Evolutionary conservation across 2,113 vertebrate genomes (phyloP).

Genomic region (Notechis scutatus): DNA sequence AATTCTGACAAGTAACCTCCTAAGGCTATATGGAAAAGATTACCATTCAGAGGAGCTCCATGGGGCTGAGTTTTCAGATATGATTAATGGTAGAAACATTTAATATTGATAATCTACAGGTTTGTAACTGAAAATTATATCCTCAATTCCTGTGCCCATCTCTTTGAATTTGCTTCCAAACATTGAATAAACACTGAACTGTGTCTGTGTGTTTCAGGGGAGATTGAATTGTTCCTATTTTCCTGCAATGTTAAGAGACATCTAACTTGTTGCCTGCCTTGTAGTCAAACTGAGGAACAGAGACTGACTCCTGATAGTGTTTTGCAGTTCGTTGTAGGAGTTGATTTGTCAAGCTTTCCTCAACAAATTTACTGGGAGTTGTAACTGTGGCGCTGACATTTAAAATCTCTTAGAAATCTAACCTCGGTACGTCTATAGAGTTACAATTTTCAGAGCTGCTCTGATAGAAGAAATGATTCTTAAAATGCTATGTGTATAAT

Average conservation of each 20-base stretch:
- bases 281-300: not conserved
- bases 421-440: not conserved
- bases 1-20: not conserved
- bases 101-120: not conserved
- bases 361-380: not conserved
- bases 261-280: not conserved
- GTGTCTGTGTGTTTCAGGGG: not conserved
- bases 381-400: not conserved
- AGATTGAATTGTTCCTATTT: not conserved
- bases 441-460: not conserved
- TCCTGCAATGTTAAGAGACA: not conserved
- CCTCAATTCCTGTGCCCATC: not conserved
- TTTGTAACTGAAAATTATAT: not conserved
- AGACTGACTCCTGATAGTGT: not conserved
- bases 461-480: not conserved
- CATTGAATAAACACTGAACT: not conserved
- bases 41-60: not conserved
- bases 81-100: not conserved
- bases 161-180: not conserved
- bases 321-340: not conserved
- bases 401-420: not conserved
- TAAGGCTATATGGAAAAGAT: not conserved
- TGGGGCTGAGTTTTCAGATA: not conserved
- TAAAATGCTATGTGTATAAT: not conserved
- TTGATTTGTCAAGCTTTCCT: not conserved